Percentiles rank a stretch among this genome's conserved stretches.
These are phyloP conservation scores for Rhynchotus rufescens DNA, from an alignment of 2,797 vertebrate species.

Conservation along the genomic window DNA sequence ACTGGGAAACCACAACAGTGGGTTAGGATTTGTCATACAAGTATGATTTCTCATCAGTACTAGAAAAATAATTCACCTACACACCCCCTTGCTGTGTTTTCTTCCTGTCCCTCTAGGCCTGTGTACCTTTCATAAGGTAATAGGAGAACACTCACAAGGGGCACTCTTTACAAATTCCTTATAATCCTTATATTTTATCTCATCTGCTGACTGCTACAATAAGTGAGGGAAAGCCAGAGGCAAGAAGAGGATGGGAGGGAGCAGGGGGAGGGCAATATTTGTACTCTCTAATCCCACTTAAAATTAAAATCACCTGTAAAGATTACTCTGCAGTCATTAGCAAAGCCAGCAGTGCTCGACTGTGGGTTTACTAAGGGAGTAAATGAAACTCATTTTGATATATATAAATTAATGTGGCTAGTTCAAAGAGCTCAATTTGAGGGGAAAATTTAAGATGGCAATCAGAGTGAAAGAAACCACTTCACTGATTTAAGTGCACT, in stretches of 20 bases:
- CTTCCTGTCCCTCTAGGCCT: conserved; percentile 64
- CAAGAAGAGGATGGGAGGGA: not conserved
- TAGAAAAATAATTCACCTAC: conserved; percentile 50
- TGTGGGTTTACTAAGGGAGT: not conserved
- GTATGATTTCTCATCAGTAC: conserved; percentile 24
- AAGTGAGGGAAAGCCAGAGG: conserved; percentile 3
- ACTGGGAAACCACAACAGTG: conserved; percentile 18
- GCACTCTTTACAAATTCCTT: conserved; percentile 16
- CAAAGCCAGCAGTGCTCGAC: not conserved
- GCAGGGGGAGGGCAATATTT: not conserved
- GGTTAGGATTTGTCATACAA: conserved; percentile 30
- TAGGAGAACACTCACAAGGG: conserved; percentile 25
- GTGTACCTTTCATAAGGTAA: conserved; percentile 71
- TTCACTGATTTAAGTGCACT: conserved; percentile 12
- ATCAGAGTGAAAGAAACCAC: not conserved
- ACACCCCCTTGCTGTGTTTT: not conserved
- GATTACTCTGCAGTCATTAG: not conserved
- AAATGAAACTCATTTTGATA: not conserved
- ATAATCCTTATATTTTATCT: conserved; percentile 4
- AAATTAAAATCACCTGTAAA: not conserved
- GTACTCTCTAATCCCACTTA: not conserved
- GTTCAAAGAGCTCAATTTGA: not conserved
- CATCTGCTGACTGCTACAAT: conserved; percentile 1
- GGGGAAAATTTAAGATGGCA: conserved; percentile 1
- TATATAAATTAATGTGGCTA: not conserved